phyloP scores from a whole-genome alignment of 2,797 vertebrate species.

The Selene dorsalis region DNA sequence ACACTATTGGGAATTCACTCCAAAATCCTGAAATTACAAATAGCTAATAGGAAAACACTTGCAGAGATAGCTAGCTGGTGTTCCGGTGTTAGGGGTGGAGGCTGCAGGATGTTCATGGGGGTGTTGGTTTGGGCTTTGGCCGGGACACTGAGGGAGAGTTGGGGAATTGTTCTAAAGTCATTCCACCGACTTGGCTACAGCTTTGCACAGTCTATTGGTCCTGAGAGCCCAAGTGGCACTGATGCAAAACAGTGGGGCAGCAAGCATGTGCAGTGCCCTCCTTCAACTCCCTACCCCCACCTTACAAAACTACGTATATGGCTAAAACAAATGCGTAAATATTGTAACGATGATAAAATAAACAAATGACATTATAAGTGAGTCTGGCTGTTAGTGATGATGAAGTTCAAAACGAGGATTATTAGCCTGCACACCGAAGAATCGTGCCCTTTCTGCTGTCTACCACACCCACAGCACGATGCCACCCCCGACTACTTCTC shows the following conservation, averaged over 20 bases:
- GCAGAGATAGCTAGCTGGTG: too few relatives aligned
- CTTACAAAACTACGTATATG: neutral
- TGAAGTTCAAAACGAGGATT: neutral
- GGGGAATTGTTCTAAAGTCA: neutral
- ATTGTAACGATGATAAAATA: neutral
- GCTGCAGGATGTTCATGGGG: neutral
- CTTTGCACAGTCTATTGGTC: too few relatives aligned
- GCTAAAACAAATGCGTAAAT: neutral
- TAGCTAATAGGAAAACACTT: neutral
- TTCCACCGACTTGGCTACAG: neutral
- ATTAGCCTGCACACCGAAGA: neutral
- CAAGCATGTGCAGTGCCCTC: too few relatives aligned
- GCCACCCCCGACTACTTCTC: neutral
- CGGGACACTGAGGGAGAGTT: neutral
- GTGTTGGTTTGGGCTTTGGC: neutral
- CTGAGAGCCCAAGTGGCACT: too few relatives aligned
- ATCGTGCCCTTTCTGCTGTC: too few relatives aligned
- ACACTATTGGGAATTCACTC: too few relatives aligned
- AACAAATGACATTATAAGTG: neutral
- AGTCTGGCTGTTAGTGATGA: neutral
- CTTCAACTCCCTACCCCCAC: too few relatives aligned
- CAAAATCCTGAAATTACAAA: neutral
- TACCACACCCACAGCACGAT: neutral
- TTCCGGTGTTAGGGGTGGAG: too few relatives aligned
- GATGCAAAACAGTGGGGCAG: too few relatives aligned